phyloP scores from a whole-genome alignment of 1,140 invertebrate species.

The Lysiphlebus fabarum region DNA sequence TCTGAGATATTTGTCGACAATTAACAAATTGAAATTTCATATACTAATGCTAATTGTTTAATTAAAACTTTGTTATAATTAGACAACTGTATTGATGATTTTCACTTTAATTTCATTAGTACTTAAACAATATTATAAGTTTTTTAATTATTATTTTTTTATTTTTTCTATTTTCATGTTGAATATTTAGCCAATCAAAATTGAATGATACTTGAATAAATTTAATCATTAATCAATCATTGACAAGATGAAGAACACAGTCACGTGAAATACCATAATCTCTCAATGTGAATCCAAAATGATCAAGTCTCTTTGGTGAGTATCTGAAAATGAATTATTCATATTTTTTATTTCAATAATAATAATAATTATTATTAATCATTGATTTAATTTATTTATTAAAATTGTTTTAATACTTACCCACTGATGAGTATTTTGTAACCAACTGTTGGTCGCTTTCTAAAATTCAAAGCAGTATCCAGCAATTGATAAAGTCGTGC shows the following conservation, averaged over 20 bases:
- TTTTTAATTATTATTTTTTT: no score
- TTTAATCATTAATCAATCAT: slow-evolving; percentile 27
- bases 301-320: slow-evolving; percentile 36
- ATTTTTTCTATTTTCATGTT: no score
- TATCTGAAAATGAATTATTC: slow-evolving; percentile 29
- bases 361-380: background rate
- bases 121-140: no score
- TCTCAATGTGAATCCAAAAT: slow-evolving; percentile 32
- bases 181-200: no score
- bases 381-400: background rate
- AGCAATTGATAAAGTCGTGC: slow-evolving; percentile 41
- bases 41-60: no score
- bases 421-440: slow-evolving; percentile 47
- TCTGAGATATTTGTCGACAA: no score
- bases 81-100: no score
- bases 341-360: background rate
- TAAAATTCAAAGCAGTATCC: slow-evolving; percentile 34
- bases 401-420: slow-evolving; percentile 27
- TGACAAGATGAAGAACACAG: slow-evolving; percentile 46
- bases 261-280: slow-evolving; percentile 42
- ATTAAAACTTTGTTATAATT: no score
- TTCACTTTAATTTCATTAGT: no score
- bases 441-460: slow-evolving; percentile 20
- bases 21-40: no score
- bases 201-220: background rate